These are phyloP conservation scores for Sebastes trivittatus DNA, from an alignment of 2,797 vertebrate genomes.

Conservation along the genomic window DNA sequence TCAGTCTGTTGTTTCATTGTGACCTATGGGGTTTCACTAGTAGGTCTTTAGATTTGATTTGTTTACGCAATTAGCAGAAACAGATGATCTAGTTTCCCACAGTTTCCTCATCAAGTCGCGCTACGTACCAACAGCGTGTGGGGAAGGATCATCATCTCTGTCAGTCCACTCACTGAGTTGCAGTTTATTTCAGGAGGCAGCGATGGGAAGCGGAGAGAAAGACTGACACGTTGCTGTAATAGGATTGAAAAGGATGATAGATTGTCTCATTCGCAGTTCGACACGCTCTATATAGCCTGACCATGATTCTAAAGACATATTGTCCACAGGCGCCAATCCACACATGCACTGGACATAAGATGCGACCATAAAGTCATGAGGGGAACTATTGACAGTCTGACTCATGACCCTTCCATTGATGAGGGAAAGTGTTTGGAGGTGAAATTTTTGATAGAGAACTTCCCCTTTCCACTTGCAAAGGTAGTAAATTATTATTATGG, in stretches of 20 bases:
- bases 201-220: constrained; percentile 43
- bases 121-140: neutral
- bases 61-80: constrained; percentile 1
- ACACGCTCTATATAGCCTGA: constrained; percentile 65
- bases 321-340: constrained; percentile 34
- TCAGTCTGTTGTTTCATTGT: neutral
- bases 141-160: constrained; percentile 18
- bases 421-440: neutral
- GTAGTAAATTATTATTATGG: neutral
- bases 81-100: neutral
- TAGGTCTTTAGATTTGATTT: neutral
- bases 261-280: constrained; percentile 65
- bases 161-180: constrained; percentile 18
- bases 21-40: neutral
- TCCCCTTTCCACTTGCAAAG: neutral
- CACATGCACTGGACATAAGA: constrained; percentile 20
- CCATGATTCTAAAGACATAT: constrained; percentile 54
- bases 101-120: neutral
- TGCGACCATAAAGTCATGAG: constrained; percentile 14
- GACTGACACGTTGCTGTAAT: constrained; percentile 63
- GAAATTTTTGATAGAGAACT: neutral
- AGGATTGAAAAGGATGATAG: constrained; percentile 69
- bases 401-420: neutral
- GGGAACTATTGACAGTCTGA: constrained; percentile 16
- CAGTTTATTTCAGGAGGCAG: constrained; percentile 42